phyloP scores from a whole-genome alignment of 2,888 invertebrate genomes.

The Hirtodrosophila cameraria region DNA sequence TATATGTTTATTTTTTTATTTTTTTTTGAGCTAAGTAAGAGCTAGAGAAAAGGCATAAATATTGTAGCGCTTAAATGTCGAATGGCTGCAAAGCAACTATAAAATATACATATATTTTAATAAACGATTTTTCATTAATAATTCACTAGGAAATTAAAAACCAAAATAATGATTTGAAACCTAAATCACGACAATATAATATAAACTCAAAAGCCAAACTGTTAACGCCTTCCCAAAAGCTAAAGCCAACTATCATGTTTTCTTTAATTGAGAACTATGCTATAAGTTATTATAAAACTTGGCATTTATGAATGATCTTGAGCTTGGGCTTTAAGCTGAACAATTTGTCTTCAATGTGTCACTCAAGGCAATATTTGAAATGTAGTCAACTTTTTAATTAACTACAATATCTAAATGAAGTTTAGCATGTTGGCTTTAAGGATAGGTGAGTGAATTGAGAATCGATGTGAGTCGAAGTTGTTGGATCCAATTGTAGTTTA shows the following conservation, averaged over 20 bases:
- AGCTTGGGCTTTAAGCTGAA: constrained; percentile 17
- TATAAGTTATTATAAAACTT: constrained; percentile 35
- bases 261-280: constrained; percentile 50
- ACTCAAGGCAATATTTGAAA: constrained; percentile 17
- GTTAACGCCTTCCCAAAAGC: constrained; percentile 56
- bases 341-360: constrained; percentile 44
- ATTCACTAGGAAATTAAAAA: constrained; percentile 65
- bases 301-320: constrained; percentile 37
- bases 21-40: constrained; percentile 44
- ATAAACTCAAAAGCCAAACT: constrained; percentile 25
- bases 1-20: constrained; percentile 15
- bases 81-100: constrained; percentile 63
- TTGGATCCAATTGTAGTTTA: too few relatives aligned
- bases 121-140: constrained; percentile 71
- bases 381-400: constrained; percentile 4
- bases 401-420: not conserved
- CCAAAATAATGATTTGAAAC: constrained; percentile 8
- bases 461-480: too few relatives aligned
- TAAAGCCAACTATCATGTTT: constrained; percentile 26
- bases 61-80: constrained; percentile 65
- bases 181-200: constrained; percentile 8
- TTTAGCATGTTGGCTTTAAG: not conserved
- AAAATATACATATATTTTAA: constrained; percentile 70
- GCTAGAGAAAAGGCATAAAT: constrained; percentile 65
- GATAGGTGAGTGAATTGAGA: not conserved